Evolutionary conservation across 2,797 vertebrate genomes (phyloP).

Genomic region (Lophura swinhoii): DNA sequence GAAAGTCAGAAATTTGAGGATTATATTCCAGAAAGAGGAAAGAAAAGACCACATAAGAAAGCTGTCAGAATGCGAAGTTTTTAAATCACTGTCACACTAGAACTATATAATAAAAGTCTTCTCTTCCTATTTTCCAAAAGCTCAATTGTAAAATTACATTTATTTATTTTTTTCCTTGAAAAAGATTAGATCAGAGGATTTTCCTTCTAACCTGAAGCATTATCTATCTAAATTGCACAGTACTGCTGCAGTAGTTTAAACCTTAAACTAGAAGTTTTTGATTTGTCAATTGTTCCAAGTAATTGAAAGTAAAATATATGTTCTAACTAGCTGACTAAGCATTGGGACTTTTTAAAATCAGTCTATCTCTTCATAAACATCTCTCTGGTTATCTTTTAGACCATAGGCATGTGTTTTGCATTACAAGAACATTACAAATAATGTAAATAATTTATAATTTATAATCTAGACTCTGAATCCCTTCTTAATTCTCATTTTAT

Average conservation of each 20-base stretch:
- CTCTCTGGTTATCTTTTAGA: neutral
- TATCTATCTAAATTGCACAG: neutral
- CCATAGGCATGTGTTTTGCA: neutral
- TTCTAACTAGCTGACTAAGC: neutral
- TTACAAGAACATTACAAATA: neutral
- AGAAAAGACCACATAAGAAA: neutral
- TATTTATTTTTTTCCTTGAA: neutral
- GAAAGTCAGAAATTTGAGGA: neutral
- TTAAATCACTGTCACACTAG: neutral
- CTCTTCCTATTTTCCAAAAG: neutral
- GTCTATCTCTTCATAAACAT: neutral
- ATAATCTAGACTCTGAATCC: neutral
- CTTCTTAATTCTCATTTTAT: neutral
- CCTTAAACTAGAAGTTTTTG: neutral
- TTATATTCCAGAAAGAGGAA: neutral
- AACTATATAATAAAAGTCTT: neutral
- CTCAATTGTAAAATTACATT: neutral
- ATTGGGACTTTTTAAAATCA: neutral
- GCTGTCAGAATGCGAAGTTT: neutral
- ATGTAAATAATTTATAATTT: neutral
- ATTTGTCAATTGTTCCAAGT: neutral
- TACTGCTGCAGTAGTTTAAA: neutral
- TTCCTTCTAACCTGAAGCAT: neutral
- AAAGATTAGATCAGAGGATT: neutral
- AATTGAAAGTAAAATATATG: neutral